phyloP scores from a whole-genome alignment of 2,888 invertebrate species.

The Spodoptera exigua region DNA sequence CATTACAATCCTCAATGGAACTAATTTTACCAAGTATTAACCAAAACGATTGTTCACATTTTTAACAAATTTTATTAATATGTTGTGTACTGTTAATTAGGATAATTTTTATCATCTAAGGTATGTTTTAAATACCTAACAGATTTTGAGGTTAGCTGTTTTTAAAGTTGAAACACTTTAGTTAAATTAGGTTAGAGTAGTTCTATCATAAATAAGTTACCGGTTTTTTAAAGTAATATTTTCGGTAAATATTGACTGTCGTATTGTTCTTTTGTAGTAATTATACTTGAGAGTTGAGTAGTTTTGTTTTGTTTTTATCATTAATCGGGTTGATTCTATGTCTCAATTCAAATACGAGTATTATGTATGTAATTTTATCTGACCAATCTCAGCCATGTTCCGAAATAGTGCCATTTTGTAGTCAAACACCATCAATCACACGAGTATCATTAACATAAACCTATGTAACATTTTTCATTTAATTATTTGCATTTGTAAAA shows the following conservation, averaged over 20 bases:
- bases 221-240: conserved; percentile 58
- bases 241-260: conserved; percentile 51
- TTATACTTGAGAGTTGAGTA: conserved; percentile 33
- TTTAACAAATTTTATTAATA: conserved; percentile 87
- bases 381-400: conserved; percentile 56
- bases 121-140: conserved; percentile 77
- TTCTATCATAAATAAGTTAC: conserved; percentile 67
- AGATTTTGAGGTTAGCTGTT: conserved; percentile 70
- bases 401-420: conserved; percentile 68
- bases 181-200: conserved; percentile 67
- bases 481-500: neutral
- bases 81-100: conserved; percentile 80
- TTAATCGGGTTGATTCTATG: conserved; percentile 25
- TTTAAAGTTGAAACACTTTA: conserved; percentile 65
- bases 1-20: conserved; percentile 64
- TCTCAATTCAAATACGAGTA: conserved; percentile 23
- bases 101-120: conserved; percentile 79
- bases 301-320: conserved; percentile 41
- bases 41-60: conserved; percentile 86
- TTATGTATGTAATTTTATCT: conserved; percentile 12
- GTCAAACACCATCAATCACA: conserved; percentile 14
- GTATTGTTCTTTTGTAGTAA: conserved; percentile 49
- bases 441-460: conserved; percentile 13
- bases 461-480: conserved; percentile 7
- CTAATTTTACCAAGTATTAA: conserved; percentile 80